Evolutionary conservation across 2,888 invertebrate species (phyloP).

Genomic region (Spodoptera exigua): DNA sequence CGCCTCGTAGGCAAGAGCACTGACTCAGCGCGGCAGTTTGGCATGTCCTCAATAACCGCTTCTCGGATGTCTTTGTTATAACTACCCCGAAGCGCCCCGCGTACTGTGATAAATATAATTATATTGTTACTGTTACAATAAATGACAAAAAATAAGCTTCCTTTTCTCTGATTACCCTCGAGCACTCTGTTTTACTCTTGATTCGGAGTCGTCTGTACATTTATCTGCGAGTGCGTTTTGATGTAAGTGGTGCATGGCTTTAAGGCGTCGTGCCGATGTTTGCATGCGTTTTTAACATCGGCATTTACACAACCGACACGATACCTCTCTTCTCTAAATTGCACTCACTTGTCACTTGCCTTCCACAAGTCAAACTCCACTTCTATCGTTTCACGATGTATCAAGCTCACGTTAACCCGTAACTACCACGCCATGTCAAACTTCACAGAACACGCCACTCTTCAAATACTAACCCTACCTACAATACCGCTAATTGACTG

Average conservation of each 20-base stretch:
- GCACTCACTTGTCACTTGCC: slow-evolving; percentile 67
- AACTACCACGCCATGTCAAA: slow-evolving; percentile 63
- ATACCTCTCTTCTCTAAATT: slow-evolving; percentile 63
- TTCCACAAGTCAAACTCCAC: slow-evolving; percentile 65
- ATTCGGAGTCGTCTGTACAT: slow-evolving; percentile 70
- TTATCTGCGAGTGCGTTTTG: slow-evolving; percentile 72
- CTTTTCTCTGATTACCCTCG: slow-evolving; percentile 77
- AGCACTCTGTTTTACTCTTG: slow-evolving; percentile 73
- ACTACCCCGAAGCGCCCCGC: slow-evolving; percentile 88
- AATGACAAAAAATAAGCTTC: slow-evolving; percentile 78
- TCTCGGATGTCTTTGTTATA: slow-evolving; percentile 73
- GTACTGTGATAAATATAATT: slow-evolving; percentile 86
- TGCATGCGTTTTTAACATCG: slow-evolving; percentile 82
- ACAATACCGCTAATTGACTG: slow-evolving; percentile 53
- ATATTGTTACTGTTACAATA: slow-evolving; percentile 89
- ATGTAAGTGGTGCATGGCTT: slow-evolving; percentile 89
- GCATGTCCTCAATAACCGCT: slow-evolving; percentile 74
- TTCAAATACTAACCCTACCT: slow-evolving; percentile 54
- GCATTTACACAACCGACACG: slow-evolving; percentile 66
- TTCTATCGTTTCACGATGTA: slow-evolving; percentile 64
- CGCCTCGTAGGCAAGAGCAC: slow-evolving; percentile 75
- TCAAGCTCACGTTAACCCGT: slow-evolving; percentile 57
- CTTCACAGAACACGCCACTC: slow-evolving; percentile 62
- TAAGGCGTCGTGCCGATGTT: slow-evolving; percentile 78
- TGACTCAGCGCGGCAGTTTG: slow-evolving; percentile 76